Base-by-base conservation (phyloP, 2,888 invertebrate genomes). In the Ophion obscuratus region DNA sequence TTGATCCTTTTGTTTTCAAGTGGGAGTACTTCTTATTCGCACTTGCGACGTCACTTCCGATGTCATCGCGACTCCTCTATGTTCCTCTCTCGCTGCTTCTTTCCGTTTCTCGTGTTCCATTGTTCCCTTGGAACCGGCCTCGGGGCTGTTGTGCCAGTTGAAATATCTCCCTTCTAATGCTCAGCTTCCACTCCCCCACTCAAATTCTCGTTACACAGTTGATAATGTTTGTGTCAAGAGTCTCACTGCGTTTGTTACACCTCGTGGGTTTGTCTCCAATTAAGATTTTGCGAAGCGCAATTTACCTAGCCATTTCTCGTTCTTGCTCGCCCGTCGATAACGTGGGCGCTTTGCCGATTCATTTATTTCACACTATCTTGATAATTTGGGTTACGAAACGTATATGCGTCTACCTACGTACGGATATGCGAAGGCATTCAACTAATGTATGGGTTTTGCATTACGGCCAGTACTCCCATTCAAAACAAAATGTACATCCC, bases 11-110 rank as follows among this genome's bases (percentile, higher is more conserved):
- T 44, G 14, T 44, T 68, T 11, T 11, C 68, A 24, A 2, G 3
- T 11, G 10, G 20, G 24, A 44, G 44, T 20, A 20, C 24, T 44
- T 20, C 5, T n/a, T 20, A n/a, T 36, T 68, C 44, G 44, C 44
- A 44, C 68, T 62, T 59, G 86, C 89, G 90, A 91, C 89, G 90
- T 91, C 90, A 90, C 88, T 91, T 92, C 89, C 91, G 90, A 89
- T 90, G 90, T 89, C 91, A 88, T 86, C 89, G 87, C 87, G 68
- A 67, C 59, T 83, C 57, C 44, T 76, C 77, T 71, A 40, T 9
- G 40, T 76, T 40, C 14, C 62, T 68, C 10, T 31, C 24, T 66
- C n/a, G 47, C 66, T 31, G 62, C 59, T 62, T 17, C 61, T 53
- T 74, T 76, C 53, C 71, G 31, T 66, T 57, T 70, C 67, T 70